Conservation (phyloP, 1,140 invertebrate species). For the Bombus superbus region DNA sequence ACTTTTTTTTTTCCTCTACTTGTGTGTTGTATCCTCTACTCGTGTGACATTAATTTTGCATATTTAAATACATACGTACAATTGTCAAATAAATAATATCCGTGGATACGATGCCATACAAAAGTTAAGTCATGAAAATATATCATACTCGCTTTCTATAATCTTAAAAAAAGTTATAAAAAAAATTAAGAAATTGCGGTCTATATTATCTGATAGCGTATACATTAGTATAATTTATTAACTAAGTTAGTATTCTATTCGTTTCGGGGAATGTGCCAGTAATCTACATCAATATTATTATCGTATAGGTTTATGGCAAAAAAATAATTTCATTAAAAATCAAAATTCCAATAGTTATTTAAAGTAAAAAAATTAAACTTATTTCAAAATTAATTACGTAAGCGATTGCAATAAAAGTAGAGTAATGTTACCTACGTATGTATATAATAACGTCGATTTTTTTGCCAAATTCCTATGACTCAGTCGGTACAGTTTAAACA, state of each 20-base stretch:
- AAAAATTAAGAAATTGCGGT: background rate
- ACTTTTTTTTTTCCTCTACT: constrained; percentile 12
- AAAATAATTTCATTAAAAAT: background rate
- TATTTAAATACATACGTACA: constrained; percentile 14
- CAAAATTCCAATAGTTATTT: background rate
- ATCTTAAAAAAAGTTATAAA: background rate
- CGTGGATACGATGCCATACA: constrained; percentile 72
- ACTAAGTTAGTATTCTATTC: background rate
- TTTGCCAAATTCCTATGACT: background rate
- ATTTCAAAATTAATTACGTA: background rate
- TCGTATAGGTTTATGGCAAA: background rate
- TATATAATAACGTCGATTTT: background rate
- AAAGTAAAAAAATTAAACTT: background rate
- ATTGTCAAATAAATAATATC: constrained; percentile 31
- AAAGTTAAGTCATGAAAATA: constrained; percentile 40
- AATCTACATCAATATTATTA: constrained; percentile 19
- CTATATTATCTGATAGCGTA: background rate
- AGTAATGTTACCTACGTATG: background rate
- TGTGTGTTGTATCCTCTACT: background rate
- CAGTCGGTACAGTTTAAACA: background rate
- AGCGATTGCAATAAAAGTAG: background rate
- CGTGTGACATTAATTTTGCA: constrained; percentile 16
- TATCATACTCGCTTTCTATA: constrained; percentile 14
- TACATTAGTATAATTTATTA: background rate
- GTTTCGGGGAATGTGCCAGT: constrained; percentile 73